Evolutionary conservation across 2,113 vertebrate species (phyloP).

Genomic region (Clarias magur): DNA sequence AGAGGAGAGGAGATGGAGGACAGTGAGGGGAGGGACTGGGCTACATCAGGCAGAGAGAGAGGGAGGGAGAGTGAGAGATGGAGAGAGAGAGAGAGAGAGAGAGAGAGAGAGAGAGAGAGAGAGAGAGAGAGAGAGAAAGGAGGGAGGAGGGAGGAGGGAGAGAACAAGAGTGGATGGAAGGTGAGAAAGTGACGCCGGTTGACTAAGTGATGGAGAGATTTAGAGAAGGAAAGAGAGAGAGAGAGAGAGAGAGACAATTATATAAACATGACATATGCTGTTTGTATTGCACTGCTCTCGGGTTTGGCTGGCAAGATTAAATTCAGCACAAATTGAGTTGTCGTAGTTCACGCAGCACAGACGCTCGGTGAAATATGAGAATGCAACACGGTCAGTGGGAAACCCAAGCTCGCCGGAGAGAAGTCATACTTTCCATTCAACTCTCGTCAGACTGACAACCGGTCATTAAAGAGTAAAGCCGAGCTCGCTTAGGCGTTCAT

Average conservation of each 20-base stretch:
- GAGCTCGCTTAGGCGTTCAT: not conserved
- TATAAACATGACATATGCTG: constrained; percentile 19
- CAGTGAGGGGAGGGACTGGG: not conserved
- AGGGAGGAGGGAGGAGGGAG: not conserved
- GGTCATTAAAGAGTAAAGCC: constrained; percentile 11
- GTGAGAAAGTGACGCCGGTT: constrained; percentile 35
- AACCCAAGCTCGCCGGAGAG: not conserved
- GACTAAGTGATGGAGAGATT: constrained; percentile 16
- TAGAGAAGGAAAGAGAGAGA: not conserved
- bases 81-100: constrained; percentile 9
- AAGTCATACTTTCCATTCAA: not conserved
- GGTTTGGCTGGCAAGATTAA: constrained; percentile 18
- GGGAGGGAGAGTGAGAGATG: constrained; percentile 60
- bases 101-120: not conserved
- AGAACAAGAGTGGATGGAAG: constrained; percentile 20
- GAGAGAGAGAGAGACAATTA: not conserved
- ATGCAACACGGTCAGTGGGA: not conserved
- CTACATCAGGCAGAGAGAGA: constrained; percentile 53
- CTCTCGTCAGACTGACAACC: constrained; percentile 13
- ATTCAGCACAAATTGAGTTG: constrained; percentile 32
- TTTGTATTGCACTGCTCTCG: constrained; percentile 9
- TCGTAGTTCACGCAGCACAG: constrained; percentile 11
- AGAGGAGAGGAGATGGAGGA: not conserved
- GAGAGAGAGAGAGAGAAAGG: not conserved
- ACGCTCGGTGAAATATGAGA: not conserved